These are phyloP conservation scores for Scomberomorus guttatus DNA, from an alignment of 2,797 vertebrate genomes.

Conservation along the genomic window DNA sequence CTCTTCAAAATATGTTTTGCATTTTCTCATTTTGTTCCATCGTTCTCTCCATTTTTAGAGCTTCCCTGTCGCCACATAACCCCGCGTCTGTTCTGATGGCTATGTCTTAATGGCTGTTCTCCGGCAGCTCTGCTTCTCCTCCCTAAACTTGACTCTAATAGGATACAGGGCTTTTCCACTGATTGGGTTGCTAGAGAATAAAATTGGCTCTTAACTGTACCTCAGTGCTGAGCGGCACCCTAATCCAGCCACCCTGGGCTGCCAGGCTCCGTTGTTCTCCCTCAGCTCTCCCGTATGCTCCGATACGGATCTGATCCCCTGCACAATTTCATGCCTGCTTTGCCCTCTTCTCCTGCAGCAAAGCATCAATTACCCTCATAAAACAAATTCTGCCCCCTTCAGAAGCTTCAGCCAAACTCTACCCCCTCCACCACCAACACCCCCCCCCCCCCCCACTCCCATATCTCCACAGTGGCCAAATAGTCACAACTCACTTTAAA, in stretches of 20 bases:
- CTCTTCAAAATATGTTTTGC: slow-evolving; percentile 14
- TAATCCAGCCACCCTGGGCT: slow-evolving; percentile 82
- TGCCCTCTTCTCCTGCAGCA: slow-evolving; percentile 86
- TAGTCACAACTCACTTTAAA: slow-evolving; percentile 47
- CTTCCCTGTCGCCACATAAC: slow-evolving; percentile 15
- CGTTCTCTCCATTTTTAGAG: slow-evolving; percentile 9
- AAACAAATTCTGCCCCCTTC: slow-evolving; percentile 85
- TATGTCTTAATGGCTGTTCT: slow-evolving; percentile 83
- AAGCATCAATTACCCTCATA: slow-evolving; percentile 86
- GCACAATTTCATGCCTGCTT: slow-evolving; percentile 91
- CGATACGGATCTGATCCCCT: slow-evolving; percentile 87
- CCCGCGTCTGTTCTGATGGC: slow-evolving; percentile 78
- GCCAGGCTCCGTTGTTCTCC: slow-evolving; percentile 73
- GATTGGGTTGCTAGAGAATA: slow-evolving; percentile 92
- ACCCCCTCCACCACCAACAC: slow-evolving; percentile 3
- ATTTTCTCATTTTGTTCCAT: slow-evolving; percentile 23
- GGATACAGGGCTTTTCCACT: slow-evolving; percentile 87
- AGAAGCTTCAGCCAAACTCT: slow-evolving; percentile 68
- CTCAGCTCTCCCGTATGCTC: slow-evolving; percentile 75
- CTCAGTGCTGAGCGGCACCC: slow-evolving; percentile 79
- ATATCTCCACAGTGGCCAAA: slow-evolving; percentile 40
- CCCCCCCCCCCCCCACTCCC: slow-evolving; percentile 11
- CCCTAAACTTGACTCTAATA: slow-evolving; percentile 85
- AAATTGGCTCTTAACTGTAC: slow-evolving; percentile 90
- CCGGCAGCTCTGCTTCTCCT: slow-evolving; percentile 72